These are phyloP conservation scores for Oryzias javanicus DNA, from an alignment of 2,113 vertebrate genomes.

Conservation along the genomic window DNA sequence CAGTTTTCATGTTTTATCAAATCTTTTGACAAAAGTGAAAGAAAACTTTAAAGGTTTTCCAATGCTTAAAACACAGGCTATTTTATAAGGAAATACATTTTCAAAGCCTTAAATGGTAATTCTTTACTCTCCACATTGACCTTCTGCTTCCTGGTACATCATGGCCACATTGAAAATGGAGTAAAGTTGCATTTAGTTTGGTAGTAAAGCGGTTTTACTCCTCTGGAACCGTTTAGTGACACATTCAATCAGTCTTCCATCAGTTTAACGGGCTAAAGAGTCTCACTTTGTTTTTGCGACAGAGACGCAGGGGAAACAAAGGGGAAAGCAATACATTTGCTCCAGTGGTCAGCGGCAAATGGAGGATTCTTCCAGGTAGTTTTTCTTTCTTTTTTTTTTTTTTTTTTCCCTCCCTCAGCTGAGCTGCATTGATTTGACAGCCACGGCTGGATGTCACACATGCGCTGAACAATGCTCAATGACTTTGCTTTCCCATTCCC, in stretches of 20 bases:
- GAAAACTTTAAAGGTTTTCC: no score
- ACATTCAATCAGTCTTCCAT: slow-evolving; percentile 45
- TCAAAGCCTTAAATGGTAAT: neutral
- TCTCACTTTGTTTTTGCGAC: slow-evolving; percentile 52
- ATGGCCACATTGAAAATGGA: neutral
- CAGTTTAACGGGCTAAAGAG: slow-evolving; percentile 54
- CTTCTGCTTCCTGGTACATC: neutral
- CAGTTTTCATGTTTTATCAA: no score
- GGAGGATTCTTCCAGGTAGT: slow-evolving; percentile 94
- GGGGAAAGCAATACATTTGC: slow-evolving; percentile 77
- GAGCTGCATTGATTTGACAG: slow-evolving; percentile 95
- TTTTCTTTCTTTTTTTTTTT: slow-evolving; percentile 66
- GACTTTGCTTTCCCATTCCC: slow-evolving; percentile 91
- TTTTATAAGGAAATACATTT: neutral
- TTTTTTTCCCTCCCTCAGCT: slow-evolving; percentile 75
- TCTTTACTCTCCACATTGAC: neutral
- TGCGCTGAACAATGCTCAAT: slow-evolving; percentile 84
- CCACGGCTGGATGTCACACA: slow-evolving; percentile 94
- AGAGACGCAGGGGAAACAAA: slow-evolving; percentile 37
- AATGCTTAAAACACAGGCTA: slow-evolving; percentile 33
- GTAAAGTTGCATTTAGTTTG: neutral
- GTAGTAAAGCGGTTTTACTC: slow-evolving; percentile 4
- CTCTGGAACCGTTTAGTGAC: slow-evolving; percentile 16
- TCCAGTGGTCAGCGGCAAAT: slow-evolving; percentile 79
- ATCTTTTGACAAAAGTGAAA: no score